A percentile compares a stretch with the other conserved stretches of the same genome.
phyloP scores from a whole-genome alignment of 1,140 invertebrate species.

The Colletes latitarsis region DNA sequence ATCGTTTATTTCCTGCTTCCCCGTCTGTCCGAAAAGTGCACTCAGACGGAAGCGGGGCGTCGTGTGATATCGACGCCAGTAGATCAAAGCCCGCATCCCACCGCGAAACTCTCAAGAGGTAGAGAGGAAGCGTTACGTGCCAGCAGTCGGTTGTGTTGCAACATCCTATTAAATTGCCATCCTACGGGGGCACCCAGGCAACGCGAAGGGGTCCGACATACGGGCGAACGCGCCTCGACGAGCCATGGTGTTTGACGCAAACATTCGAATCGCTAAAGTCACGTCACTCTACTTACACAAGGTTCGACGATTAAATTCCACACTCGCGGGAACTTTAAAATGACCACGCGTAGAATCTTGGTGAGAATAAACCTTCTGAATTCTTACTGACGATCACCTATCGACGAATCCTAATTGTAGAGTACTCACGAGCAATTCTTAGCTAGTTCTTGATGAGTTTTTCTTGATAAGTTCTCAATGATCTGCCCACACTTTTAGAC shows the following conservation, averaged over 20 bases:
- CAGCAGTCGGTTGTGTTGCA: not conserved
- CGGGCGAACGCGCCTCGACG: conserved; percentile 18
- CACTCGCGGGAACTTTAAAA: no score
- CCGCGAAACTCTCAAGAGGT: conserved; percentile 35
- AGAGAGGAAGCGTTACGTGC: conserved; percentile 2
- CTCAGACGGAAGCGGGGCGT: conserved; percentile 59
- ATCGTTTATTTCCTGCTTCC: conserved; percentile 58
- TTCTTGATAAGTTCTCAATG: no score
- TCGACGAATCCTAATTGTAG: no score
- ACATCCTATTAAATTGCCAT: conserved; percentile 14
- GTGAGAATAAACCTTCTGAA: no score
- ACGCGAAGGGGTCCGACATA: conserved; percentile 38
- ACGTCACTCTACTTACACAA: not conserved
- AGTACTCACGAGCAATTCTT: no score
- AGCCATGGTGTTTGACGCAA: not conserved
- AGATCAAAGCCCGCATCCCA: conserved; percentile 72
- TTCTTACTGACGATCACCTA: no score
- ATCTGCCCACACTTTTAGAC: no score
- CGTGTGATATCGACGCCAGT: conserved; percentile 71
- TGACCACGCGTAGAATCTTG: no score
- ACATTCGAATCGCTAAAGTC: not conserved
- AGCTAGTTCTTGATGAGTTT: no score
- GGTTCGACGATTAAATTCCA: conserved; percentile 12
- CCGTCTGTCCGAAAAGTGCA: conserved; percentile 67
- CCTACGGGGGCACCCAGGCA: not conserved